Conservation (phyloP, 1,140 invertebrate genomes). For the roundworm (Caenorhabditis elegans) region DNA sequence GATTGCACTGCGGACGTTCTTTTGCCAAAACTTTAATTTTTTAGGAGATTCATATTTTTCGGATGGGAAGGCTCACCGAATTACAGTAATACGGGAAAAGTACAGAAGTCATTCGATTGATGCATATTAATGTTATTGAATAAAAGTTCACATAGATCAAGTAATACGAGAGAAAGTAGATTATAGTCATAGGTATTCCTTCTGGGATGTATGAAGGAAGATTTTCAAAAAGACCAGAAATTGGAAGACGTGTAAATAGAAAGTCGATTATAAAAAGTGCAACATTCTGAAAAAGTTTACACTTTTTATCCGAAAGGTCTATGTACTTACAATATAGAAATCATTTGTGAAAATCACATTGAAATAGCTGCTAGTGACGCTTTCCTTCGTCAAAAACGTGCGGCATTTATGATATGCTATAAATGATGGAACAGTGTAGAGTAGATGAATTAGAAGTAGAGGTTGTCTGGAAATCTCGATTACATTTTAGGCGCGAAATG, state of each 20-base stretch:
- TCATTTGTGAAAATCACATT: not conserved
- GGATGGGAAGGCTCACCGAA: not conserved
- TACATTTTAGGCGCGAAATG: too few relatives aligned
- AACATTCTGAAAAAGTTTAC: not conserved
- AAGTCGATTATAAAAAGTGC: not conserved
- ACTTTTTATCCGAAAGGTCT: not conserved
- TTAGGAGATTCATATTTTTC: not conserved
- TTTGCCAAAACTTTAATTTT: not conserved
- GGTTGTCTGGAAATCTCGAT: slow-evolving; percentile 1
- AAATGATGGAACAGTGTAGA: not conserved
- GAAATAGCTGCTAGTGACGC: not conserved
- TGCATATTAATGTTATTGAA: not conserved
- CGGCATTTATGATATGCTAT: not conserved
- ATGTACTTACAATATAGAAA: not conserved
- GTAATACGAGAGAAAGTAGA: not conserved
- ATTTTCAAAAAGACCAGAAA: not conserved
- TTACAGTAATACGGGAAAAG: not conserved
- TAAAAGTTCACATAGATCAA: not conserved
- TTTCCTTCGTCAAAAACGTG: not conserved
- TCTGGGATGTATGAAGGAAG: not conserved
- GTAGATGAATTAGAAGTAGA: not conserved
- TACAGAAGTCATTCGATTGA: not conserved
- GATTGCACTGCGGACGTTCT: not conserved
- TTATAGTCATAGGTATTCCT: not conserved
- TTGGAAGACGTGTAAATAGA: not conserved